Base-by-base conservation (phyloP, 2,888 invertebrate genomes). In the Hirtodrosophila cameraria region DNA sequence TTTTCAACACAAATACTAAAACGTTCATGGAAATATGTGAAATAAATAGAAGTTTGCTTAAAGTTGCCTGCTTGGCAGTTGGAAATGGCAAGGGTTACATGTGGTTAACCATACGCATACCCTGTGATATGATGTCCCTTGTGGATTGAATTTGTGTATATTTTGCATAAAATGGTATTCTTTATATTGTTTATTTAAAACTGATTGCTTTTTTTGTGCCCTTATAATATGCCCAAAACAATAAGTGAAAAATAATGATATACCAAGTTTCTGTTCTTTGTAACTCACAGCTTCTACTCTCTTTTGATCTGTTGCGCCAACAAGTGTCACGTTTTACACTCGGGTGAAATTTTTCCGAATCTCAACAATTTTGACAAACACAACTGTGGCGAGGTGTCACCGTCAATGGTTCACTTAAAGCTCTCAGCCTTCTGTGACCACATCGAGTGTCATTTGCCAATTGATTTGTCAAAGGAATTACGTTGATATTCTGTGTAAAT, bases 391-490 rank as follows among this genome's bases (percentile, higher is more conserved):
- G 43, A 83, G 76, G 78, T 78, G 78, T 69, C 50, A 60, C 41
- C 49, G 36, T 54, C 61, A 64, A 64, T 62, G 62, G 68, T 48
- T 59, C 60, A 58, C 49, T 46, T 35, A 81, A 60, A 45, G 68
- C 52, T 28, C 85, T 84, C 23, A 43, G 75, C 79, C 85, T 71
- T 82, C 67, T 78, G 85, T 62, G 61, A 46, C 20, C 9, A 18
- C 41, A 27, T 53, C 6, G 33, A 67, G 69, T 62, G 45, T 12
- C 58, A 28, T 65, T 66, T 76, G 57, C 53, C 86, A 55, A 81
- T 70, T 82, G 82, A 86, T 84, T 81, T 86, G 72, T 77, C 84
- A 81, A 84, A 86, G 78, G 84, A 72, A 82, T 81, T 81, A 73
- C 76, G 76, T 43, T 76, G 65, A 78, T 84, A 73, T 62, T 70